Conservation (phyloP, 2,888 invertebrate species). For the Drosophila paucipuncta region DNA sequence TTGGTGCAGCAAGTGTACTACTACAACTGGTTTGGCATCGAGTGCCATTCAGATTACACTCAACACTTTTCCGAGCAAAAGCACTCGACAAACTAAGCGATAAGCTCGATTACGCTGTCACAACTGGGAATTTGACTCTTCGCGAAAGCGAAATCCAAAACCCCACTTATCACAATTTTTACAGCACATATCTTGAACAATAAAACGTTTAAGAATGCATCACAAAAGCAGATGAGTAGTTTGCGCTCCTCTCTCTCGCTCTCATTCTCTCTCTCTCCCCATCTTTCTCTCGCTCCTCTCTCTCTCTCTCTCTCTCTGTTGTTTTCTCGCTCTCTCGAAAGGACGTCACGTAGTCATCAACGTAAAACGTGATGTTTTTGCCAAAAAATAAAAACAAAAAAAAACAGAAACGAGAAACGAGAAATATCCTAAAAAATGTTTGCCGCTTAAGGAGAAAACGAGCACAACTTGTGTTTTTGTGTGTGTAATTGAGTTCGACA, state of each 20-base stretch:
- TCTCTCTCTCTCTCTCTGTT: neutral
- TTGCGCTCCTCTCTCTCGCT: neutral
- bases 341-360: slow-evolving; percentile 28
- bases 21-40: neutral
- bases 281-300: neutral
- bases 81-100: neutral
- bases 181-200: slow-evolving; percentile 4
- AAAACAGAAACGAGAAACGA: neutral
- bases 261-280: neutral
- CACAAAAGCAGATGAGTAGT: neutral
- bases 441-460: slow-evolving; percentile 6
- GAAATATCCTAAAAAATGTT: slow-evolving; percentile 14
- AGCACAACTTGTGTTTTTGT: slow-evolving; percentile 15
- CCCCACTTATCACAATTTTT: slow-evolving; percentile 1
- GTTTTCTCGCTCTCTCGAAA: slow-evolving; percentile 3
- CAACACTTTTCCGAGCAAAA: neutral
- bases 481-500: slow-evolving; percentile 30
- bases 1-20: neutral
- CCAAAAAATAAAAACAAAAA: neutral
- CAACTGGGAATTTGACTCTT: neutral
- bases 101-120: neutral
- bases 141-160: slow-evolving; percentile 1
- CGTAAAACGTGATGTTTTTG: slow-evolving; percentile 17
- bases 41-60: neutral
- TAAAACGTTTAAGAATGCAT: slow-evolving; percentile 31